Base-by-base conservation (phyloP, 2,888 invertebrate species). In the Zygaena filipendulae region DNA sequence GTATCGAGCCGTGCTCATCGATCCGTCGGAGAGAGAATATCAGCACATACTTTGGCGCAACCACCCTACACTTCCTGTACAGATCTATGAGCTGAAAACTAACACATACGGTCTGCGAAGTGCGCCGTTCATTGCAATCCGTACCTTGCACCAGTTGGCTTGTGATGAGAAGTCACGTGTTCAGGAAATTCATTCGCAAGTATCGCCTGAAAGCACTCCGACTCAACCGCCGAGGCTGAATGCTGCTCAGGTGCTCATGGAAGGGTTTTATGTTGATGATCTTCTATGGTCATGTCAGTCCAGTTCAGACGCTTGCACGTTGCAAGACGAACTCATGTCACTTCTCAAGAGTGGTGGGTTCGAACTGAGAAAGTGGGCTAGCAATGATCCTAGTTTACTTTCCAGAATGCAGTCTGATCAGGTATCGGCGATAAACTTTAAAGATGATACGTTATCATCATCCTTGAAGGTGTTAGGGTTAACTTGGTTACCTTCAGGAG, bases 101-200 rank as follows among this genome's bases (percentile, higher is more conserved):
- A 30, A 30, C n/a, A 40, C 37, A 3, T 40, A 40, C 10, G 37
- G 39, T 12, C 25, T 39, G 7, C 20, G 23, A 6, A 26, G 28
- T 1, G 30, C 30, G 21, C 34, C 34, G 3, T 37, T 28, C 11
- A 11, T 30, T 5, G 27, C 34, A 6, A 32, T 37, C 13, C 29
- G 37, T 4, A 25, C 19, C 3, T 13, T 37, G 16, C 24, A 19
- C 2, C 21, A 34, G 21, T 10, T 33, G 9, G 33, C 29, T 14
- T 4, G 13, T 9, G 30, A 34, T 9, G 22, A 26, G 7, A 20
- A 14, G 13, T 7, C 6, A n/a, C 13, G 10, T 3, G 23, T 10
- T 11, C 30, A 28, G 1, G n/a, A n/a, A n/a, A n/a, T n/a, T n/a
- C n/a, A n/a, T n/a, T n/a, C n/a, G n/a, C n/a, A n/a, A n/a, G n/a